phyloP scores from a whole-genome alignment of 2,888 invertebrate species.

The Gibbula magus region DNA sequence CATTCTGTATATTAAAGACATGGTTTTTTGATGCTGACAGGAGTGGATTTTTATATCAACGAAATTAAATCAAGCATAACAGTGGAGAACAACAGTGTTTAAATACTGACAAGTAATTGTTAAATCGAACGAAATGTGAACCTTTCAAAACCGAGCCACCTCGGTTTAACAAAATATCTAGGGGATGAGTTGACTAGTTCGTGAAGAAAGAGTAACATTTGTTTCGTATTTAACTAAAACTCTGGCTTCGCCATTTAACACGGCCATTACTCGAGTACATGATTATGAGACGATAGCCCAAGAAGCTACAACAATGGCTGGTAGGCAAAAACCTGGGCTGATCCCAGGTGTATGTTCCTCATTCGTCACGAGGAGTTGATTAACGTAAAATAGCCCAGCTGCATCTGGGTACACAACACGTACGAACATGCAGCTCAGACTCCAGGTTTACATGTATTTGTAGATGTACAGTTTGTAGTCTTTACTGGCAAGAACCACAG shows the following conservation, averaged over 20 bases:
- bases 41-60: constrained; percentile 20
- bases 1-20: constrained; percentile 3
- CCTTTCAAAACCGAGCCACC: constrained; percentile 1
- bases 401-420: neutral
- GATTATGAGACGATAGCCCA: neutral
- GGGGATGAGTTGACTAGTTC: constrained; percentile 17
- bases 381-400: neutral
- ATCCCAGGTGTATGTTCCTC: neutral
- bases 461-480: constrained; percentile 99
- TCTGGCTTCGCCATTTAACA: neutral
- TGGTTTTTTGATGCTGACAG: constrained; percentile 16
- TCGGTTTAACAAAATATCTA: constrained; percentile 15
- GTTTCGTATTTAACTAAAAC: neutral
- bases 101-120: constrained; percentile 23
- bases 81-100: constrained; percentile 18
- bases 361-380: too few relatives aligned
- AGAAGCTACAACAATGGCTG: neutral
- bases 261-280: constrained; percentile 3
- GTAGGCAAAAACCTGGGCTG: neutral
- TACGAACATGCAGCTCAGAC: neutral
- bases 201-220: neutral
- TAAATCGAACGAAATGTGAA: constrained; percentile 21
- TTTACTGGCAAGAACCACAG: constrained; percentile 98
- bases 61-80: constrained; percentile 21
- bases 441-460: constrained; percentile 82